A percentile compares a stretch with the other conserved stretches of the same genome.
Conservation (phyloP, 2,113 vertebrate species). For the Hiodon tergisus region DNA sequence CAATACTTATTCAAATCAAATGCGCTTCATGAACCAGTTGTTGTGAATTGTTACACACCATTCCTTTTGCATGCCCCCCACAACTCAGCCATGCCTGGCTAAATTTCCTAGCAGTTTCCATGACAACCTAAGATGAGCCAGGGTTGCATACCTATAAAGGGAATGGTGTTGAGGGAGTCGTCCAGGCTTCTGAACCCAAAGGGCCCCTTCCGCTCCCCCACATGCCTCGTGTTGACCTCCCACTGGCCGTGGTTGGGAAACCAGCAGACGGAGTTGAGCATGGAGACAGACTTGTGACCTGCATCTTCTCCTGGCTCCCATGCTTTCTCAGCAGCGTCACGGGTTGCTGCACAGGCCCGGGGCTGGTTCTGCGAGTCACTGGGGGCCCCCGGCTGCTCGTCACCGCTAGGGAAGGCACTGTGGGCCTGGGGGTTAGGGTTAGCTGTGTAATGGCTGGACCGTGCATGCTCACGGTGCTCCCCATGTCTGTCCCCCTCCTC, state of each 20-base stretch:
- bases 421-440: constrained; percentile 32
- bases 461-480: constrained; percentile 37
- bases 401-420: constrained; percentile 51
- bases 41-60: background rate
- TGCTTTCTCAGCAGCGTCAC: constrained; percentile 55
- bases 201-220: constrained; percentile 77
- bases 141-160: constrained; percentile 85
- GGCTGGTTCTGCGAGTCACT: too few species aligned
- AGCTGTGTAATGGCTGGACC: constrained; percentile 36
- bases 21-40: too few species aligned
- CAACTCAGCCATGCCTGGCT: background rate
- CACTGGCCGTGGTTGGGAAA: constrained; percentile 87
- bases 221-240: constrained; percentile 84
- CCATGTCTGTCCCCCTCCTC: constrained; percentile 7
- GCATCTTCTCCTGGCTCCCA: constrained; percentile 56
- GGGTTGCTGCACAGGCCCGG: constrained; percentile 44
- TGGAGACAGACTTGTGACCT: constrained; percentile 50
- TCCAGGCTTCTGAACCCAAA: constrained; percentile 80
- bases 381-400: too few species aligned
- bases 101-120: constrained; percentile 43
- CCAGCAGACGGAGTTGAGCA: constrained; percentile 75
- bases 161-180: constrained; percentile 92
- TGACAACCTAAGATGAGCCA: constrained; percentile 36
- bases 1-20: too few species aligned
- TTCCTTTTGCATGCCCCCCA: background rate